Evolutionary conservation across 2,888 invertebrate species (phyloP), one percentile per base, ranked within the genome.

Genomic region (Xylota sylvarum): DNA sequence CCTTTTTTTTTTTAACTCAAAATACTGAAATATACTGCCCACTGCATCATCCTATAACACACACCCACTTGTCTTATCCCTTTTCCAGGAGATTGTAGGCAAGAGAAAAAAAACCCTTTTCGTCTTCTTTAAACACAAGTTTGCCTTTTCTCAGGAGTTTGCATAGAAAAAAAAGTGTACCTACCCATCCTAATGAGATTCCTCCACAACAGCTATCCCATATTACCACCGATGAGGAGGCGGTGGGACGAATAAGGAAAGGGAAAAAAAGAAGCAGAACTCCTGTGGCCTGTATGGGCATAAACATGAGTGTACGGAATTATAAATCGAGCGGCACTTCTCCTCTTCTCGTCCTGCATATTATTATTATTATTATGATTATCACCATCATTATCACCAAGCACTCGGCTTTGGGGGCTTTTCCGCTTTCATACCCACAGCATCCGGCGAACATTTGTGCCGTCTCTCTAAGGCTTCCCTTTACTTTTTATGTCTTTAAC

Each of bases 271-370:
- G n/a, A n/a, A 5, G 10, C 27, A 69, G 32, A 14, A 30, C 65
- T 65, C 65, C 56, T 65, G 65, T 73, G 72, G 65, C 72, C 79
- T 73, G 79, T 65, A 65, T 58, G 79, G 79, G 48, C 65, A 80
- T 80, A 80, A 80, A 65, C 79, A 73, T 80, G 72, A 80, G 79
- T 80, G 65, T 80, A 80, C 50, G 72, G 79, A 80, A 80, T 80
- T 80, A 80, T 73, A 80, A 73, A 80, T 80, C 55, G 79, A 80
- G 79, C 72, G 56, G 64, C 58, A 65, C 72, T 37, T 48, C 50
- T 19, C 48, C 56, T 32, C 77, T 55, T 43, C 48, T 56, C 79
- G 72, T 73, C 65, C 72, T 80, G 79, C 72, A 80, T 73, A 80
- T 80, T 80, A 80, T 77, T 77, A 76, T 74, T 73, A 76, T 80